These are phyloP conservation scores for Hippopotamyrus pictus DNA, from an alignment of 2,797 vertebrate genomes.

Conservation along the genomic window DNA sequence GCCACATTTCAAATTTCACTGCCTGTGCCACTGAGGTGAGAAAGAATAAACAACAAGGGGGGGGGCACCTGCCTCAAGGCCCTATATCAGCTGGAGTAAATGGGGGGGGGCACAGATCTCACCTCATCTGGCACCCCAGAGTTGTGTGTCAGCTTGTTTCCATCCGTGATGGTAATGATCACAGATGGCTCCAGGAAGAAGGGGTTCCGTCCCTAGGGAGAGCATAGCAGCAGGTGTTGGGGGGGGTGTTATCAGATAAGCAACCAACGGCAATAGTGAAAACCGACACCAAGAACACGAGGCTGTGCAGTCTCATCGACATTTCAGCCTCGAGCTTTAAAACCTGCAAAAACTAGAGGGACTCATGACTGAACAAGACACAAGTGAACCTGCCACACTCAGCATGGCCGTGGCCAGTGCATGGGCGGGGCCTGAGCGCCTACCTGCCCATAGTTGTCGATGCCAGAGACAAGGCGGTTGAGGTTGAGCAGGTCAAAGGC, in stretches of 20 bases:
- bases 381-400: neutral
- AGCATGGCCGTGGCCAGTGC: neutral
- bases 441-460: constrained; percentile 99
- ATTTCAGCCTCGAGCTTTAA: neutral
- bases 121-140: constrained; percentile 94
- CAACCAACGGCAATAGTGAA: neutral
- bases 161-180: constrained; percentile 98
- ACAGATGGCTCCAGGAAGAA: constrained; percentile 97
- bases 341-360: neutral
- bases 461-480: constrained; percentile 96
- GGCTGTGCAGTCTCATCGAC: neutral
- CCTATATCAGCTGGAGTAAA: neutral
- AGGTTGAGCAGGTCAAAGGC: constrained; percentile 97
- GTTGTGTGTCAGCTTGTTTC: constrained; percentile 91
- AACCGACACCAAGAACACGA: neutral
- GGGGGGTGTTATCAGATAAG: neutral
- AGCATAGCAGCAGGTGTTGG: constrained; percentile 15
- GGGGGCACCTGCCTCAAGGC: neutral
- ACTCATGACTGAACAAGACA: neutral
- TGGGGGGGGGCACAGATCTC: constrained; percentile 41
- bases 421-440: neutral
- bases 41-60: neutral
- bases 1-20: neutral
- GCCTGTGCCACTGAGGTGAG: neutral
- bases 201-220: constrained; percentile 85